These are phyloP conservation scores for Mus caroli DNA, from an alignment of 2,797 vertebrate genomes.

Conservation along the genomic window DNA sequence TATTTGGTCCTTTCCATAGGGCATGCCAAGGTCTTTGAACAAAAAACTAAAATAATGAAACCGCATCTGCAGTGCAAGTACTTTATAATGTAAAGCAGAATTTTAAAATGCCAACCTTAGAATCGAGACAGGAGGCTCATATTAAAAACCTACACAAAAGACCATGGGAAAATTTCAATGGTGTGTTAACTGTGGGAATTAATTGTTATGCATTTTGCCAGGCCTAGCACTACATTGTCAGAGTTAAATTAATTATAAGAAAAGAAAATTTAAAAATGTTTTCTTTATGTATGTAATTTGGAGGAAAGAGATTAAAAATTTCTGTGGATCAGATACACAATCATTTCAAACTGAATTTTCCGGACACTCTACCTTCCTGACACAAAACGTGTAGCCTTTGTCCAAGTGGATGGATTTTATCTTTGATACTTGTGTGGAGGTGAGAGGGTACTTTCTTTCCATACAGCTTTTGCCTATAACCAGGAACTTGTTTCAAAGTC, in stretches of 20 bases:
- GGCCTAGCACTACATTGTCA: not conserved
- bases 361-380: not conserved
- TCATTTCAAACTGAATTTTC: conserved; percentile 33
- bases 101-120: not conserved
- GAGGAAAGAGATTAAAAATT: conserved; percentile 8
- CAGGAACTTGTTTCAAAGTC: conserved; percentile 4
- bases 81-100: not conserved
- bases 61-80: not conserved
- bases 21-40: conserved; percentile 69
- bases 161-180: not conserved
- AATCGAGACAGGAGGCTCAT: not conserved
- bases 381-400: conserved; percentile 4
- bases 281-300: conserved; percentile 47
- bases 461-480: not conserved
- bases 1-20: conserved; percentile 45
- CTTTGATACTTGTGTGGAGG: not conserved
- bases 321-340: conserved; percentile 31
- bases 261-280: conserved; percentile 60
- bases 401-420: not conserved
- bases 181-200: not conserved
- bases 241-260: conserved; percentile 75
- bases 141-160: conserved; percentile 17
- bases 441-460: not conserved
- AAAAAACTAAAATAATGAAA: conserved; percentile 70
- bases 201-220: conserved; percentile 45